phyloP scores from a whole-genome alignment of 2,113 vertebrate genomes.

The Hiodon tergisus region DNA sequence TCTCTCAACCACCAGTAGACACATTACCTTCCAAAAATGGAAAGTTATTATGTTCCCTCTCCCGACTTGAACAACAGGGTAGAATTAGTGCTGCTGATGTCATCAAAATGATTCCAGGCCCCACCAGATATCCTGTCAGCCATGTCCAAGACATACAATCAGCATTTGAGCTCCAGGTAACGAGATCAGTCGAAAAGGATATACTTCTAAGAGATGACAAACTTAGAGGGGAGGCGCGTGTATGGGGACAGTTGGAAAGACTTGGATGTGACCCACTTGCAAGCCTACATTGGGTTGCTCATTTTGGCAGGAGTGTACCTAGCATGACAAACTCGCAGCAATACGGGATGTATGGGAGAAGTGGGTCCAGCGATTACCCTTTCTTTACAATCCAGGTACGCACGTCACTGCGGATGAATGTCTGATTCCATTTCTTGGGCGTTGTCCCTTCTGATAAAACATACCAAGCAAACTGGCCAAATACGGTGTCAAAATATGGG shows the following conservation, averaged over 20 bases:
- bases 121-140: no score
- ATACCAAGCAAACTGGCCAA: neutral
- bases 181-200: neutral
- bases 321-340: no score
- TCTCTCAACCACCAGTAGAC: slow-evolving; percentile 27
- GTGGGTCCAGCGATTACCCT: no score
- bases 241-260: no score
- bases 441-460: neutral
- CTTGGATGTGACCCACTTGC: no score
- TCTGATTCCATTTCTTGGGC: neutral
- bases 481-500: neutral
- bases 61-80: slow-evolving; percentile 6
- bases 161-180: no score
- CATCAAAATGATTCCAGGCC: no score
- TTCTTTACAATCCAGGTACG: neutral
- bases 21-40: slow-evolving; percentile 27
- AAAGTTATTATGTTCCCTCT: slow-evolving; percentile 27
- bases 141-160: no score
- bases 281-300: neutral
- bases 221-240: no score
- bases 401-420: neutral
- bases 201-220: neutral
- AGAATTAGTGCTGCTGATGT: no score
- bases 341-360: no score
- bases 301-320: neutral